Base-by-base conservation (phyloP, 2,797 vertebrate species). In the Phataginus tricuspis region DNA sequence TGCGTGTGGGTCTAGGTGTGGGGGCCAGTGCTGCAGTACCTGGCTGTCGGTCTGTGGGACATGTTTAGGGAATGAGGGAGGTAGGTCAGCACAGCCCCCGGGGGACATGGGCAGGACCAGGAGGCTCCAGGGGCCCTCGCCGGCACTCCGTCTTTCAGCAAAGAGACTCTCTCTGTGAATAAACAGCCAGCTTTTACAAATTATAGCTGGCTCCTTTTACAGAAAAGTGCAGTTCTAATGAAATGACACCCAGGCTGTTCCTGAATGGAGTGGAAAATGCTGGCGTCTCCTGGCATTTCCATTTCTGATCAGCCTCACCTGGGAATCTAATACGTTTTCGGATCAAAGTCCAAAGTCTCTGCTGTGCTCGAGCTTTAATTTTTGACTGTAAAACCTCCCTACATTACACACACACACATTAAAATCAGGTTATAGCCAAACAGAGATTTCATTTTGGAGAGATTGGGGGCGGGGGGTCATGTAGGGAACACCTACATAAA, bases 311-410 rank as follows among this genome's bases (percentile, higher is more conserved):
- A 55, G 59, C 49, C 37, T 87, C 85, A 71, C 84, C 86, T 93
- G 79, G 45, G 68, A 85, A 94, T 94, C 85, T 91, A 72, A 27
- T 95, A 59, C 12, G 34, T 90, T 93, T 95, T 94, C 94, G 88
- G 94, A 96, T 95, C 94, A 95, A 97, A 97, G 95, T 91, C 37
- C 92, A 64, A 87, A 95, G 84, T 97, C 86, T 83, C 39, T 85
- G 31, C 69, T 85, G 71, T 71, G 87, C 75, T 72, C 2, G 10
- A 91, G 37, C 94, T 95, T 97, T 88, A 88, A 77, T 96, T 88
- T 18, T 79, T 85, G 71, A 55, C 72, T 59, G 1, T 93, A 61
- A 49, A 78, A 15, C 19, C 34, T 74, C 15, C 31, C 27, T 74
- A 12, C 49, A 2, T 49, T 49, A 45, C 23, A 53, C 31, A 53